These are phyloP conservation scores for Euwallacea fornicatus DNA, from an alignment of 1,140 invertebrate species.

Conservation along the genomic window DNA sequence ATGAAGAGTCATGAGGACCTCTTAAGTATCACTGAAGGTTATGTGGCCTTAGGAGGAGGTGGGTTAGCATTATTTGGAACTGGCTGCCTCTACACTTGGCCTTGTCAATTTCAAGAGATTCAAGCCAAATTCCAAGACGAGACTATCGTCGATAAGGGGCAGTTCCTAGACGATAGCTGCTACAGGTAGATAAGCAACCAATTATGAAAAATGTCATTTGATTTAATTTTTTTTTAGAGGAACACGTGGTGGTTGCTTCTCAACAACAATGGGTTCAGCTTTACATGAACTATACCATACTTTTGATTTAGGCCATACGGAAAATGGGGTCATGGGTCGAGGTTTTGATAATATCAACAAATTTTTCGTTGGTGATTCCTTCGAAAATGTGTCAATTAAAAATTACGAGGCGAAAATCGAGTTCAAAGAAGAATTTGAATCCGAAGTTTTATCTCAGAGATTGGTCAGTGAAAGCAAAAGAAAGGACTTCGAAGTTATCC, in stretches of 20 bases:
- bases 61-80: slow-evolving; percentile 89
- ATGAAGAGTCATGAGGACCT: slow-evolving; percentile 72
- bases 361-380: slow-evolving; percentile 64
- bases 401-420: slow-evolving; percentile 44
- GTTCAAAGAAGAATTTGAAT: slow-evolving; percentile 46
- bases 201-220: not conserved
- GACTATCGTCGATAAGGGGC: slow-evolving; percentile 60
- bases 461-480: slow-evolving; percentile 58
- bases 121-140: slow-evolving; percentile 59
- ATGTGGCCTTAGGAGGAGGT: slow-evolving; percentile 86
- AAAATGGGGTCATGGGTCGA: slow-evolving; percentile 89
- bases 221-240: slow-evolving; percentile 59
- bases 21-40: slow-evolving; percentile 73
- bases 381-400: slow-evolving; percentile 51
- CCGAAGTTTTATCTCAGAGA: slow-evolving; percentile 56
- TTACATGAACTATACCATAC: slow-evolving; percentile 94
- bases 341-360: slow-evolving; percentile 88
- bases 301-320: slow-evolving; percentile 90
- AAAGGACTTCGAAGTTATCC: slow-evolving; percentile 55
- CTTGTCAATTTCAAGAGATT: slow-evolving; percentile 71
- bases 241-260: slow-evolving; percentile 84
- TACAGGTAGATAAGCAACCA: slow-evolving; percentile 53
- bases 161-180: slow-evolving; percentile 77
- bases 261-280: slow-evolving; percentile 89
- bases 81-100: slow-evolving; percentile 90